phyloP scores from a whole-genome alignment of 2,888 invertebrate species.

The Leucophenga montana region DNA sequence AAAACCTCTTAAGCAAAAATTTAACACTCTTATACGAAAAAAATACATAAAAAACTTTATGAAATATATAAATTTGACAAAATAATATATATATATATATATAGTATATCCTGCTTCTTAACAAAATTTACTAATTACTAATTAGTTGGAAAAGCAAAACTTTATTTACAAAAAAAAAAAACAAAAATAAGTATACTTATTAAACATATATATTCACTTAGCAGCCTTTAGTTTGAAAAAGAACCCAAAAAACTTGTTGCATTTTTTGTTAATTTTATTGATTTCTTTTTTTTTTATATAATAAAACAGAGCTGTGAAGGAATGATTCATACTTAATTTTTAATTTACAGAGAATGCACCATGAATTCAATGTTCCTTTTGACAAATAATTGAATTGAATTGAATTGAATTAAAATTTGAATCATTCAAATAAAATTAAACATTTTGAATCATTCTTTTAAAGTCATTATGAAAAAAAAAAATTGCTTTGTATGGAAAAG shows the following conservation, averaged over 20 bases:
- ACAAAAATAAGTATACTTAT: neutral
- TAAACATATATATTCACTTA: constrained; percentile 15
- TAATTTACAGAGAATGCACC: too few relatives aligned
- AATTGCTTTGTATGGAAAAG: too few relatives aligned
- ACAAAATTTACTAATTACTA: constrained; percentile 2
- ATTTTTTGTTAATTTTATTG: neutral
- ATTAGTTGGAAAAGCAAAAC: neutral
- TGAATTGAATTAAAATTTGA: too few relatives aligned
- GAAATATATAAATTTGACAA: too few relatives aligned
- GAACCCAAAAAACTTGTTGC: neutral
- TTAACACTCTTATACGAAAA: neutral
- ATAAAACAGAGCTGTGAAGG: too few relatives aligned
- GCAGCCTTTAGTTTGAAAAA: constrained; percentile 26
- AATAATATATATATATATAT: neutral
- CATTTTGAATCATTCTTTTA: too few relatives aligned
- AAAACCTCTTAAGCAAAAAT: constrained; percentile 53
- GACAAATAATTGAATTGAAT: too few relatives aligned
- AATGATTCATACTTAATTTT: too few relatives aligned
- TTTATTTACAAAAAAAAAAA: constrained; percentile 5
- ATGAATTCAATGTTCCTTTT: too few relatives aligned
- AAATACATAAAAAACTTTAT: neutral
- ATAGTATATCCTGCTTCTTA: neutral
- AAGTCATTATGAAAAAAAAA: too few relatives aligned
- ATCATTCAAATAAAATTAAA: too few relatives aligned
- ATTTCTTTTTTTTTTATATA: neutral